Conservation (phyloP, 2,113 vertebrate species). For the Gavia stellata region DNA sequence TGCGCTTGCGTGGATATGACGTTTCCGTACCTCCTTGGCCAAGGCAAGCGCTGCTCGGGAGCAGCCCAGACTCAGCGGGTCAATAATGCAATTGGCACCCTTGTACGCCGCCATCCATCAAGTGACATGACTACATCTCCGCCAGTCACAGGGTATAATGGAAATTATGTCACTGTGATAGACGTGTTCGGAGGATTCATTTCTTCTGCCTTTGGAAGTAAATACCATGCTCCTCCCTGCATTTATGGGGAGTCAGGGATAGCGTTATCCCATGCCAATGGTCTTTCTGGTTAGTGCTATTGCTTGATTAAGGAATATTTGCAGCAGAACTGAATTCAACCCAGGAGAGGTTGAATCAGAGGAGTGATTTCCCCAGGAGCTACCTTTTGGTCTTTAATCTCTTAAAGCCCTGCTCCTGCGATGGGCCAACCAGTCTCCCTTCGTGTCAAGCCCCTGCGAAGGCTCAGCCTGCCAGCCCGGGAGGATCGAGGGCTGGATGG, state of each 20-base stretch:
- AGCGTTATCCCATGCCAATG: neutral
- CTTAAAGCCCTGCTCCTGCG: neutral
- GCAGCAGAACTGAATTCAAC: neutral
- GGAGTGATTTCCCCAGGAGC: neutral
- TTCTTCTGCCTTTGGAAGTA: constrained; percentile 6
- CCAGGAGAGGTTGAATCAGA: neutral
- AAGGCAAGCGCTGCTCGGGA: neutral
- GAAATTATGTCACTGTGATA: neutral
- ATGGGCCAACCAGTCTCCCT: neutral
- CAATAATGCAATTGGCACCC: neutral
- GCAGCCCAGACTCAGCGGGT: neutral
- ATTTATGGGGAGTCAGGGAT: neutral
- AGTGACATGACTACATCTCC: neutral
- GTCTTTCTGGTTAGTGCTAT: neutral
- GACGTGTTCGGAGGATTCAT: neutral
- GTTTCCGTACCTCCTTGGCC: neutral
- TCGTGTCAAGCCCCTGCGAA: neutral
- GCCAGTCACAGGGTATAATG: neutral
- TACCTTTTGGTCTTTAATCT: neutral
- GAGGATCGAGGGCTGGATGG: too few species aligned
- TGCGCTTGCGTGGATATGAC: neutral
- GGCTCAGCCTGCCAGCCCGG: accelerated
- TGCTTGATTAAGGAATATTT: neutral
- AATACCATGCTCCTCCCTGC: neutral
- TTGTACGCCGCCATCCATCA: neutral